phyloP scores from a whole-genome alignment of 2,797 vertebrate genomes.

The Gambelia wislizenii region DNA sequence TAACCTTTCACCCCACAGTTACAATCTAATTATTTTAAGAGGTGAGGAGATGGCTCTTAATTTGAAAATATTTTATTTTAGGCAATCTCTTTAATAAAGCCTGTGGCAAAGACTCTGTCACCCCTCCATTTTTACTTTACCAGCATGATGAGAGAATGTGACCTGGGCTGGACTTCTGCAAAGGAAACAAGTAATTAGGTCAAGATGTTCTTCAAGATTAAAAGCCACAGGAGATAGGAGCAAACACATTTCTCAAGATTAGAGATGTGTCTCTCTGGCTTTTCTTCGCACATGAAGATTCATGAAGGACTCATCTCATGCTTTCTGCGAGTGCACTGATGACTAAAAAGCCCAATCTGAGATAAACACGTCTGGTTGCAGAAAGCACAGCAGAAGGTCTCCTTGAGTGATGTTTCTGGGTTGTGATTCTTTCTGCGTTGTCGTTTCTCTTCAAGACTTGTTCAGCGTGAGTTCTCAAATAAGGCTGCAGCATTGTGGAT shows the following conservation, averaged over 20 bases:
- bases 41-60: conserved; percentile 61
- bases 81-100: conserved; percentile 64
- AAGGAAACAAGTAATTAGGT: conserved; percentile 56
- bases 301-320: too few species aligned
- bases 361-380: too few species aligned
- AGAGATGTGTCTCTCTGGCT: too few species aligned
- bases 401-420: too few species aligned
- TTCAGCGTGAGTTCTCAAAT: too few species aligned
- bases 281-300: too few species aligned
- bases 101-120: conserved; percentile 36
- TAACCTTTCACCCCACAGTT: conserved; percentile 63
- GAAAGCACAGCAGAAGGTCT: too few species aligned
- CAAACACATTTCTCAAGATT: conserved; percentile 5
- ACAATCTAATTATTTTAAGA: conserved; percentile 64
- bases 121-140: conserved; percentile 51
- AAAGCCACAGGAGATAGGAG: not conserved
- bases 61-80: conserved; percentile 56
- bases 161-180: conserved; percentile 44
- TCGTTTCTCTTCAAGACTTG: too few species aligned
- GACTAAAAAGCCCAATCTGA: too few species aligned
- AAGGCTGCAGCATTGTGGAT: too few species aligned
- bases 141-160: conserved; percentile 9
- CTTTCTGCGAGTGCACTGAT: too few species aligned
- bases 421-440: too few species aligned
- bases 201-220: conserved; percentile 35